Base-by-base conservation (phyloP, 1,140 invertebrate genomes). In the Pachyrhynchus sulphureomaculatus region DNA sequence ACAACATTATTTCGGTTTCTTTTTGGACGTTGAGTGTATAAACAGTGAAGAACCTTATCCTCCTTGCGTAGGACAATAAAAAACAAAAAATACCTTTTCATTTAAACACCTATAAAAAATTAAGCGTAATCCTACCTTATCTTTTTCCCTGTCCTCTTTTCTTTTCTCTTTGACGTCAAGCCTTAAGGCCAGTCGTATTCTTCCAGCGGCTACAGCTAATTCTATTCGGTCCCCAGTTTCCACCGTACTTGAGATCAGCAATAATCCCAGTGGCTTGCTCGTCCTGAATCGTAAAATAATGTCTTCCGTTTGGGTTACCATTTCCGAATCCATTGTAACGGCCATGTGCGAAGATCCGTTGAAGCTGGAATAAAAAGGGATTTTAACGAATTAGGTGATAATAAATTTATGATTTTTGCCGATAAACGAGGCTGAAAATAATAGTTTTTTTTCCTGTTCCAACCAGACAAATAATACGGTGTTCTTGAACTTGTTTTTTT, bases 241-340 rank as follows among this genome's bases (percentile, higher is more conserved):
- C 37, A 91, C 86, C 0, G 89, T 86, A 34, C 86, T 87, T 4
- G 89, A 91, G 26, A 89, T 79, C 56, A 93, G 75, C 21, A 93
- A 77, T 13, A 93, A 76, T 8, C 91, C 86, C 52, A 83, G 79
- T 0, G 90, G 87, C 68, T 87, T 83, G 9, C 82, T 86, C 2
- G 95, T 98, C 65, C 88, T 85, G 77, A 98, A 97, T 26, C 95
- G 82, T 15, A 99, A 78, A 20, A 89, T 82, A 26, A 98, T 81
- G 73, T 96, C 93, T 76, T 98, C 96, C 0, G 92, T 93, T 77
- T 98, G 93, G 0, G 92, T 96, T 54, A 84, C 82, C 51, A 88
- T 88, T 54, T 92, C 89, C 21, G 90, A 84, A 1, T 89, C 87
- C 76, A 95, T 81, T 9, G 64, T 67, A 0, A 72, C 68, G 34